Evolutionary conservation across 2,888 invertebrate genomes (phyloP), one percentile per base, ranked within the genome.

Genomic region (Netelia inedita): DNA sequence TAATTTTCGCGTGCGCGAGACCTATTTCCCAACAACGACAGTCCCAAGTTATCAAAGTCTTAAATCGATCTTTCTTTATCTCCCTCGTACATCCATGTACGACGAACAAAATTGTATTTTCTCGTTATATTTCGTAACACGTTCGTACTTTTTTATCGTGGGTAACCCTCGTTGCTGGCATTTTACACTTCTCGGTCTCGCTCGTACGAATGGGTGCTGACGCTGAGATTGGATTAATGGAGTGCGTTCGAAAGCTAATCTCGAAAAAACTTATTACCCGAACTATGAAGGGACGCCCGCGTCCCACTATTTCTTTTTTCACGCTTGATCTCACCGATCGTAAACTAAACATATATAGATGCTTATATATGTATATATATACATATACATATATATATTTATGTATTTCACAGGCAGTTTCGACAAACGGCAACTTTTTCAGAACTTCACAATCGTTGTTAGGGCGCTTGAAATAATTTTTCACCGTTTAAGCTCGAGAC

Each of bases 201-300:
- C 59, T 59, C 55, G 59, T 69, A 55, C 85, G 85, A 65, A 6
- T 1, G 14, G 19, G 73, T 85, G 79, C 74, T 85, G 71, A 82
- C 65, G 81, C 78, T 75, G 81, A 74, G 59, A 82, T 81, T 85
- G 65, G 68, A 82, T 82, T 28, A 79, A 85, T 79, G 79, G 74
- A 81, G 85, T 82, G 84, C 75, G 43, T 46, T 82, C 78, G 55
- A 74, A 85, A 85, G 81, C 74, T 81, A 68, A 71, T 71, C 71
- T 61, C 61, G 61, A 66, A 84, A 85, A 78, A 72, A 72, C 53
- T 78, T 57, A 69, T 81, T 65, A 81, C 55, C 21, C 46, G 11
- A 74, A 74, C 53, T 81, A 73, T 82, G 46, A 85, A 88, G 83
- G 87, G 86, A 82, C 89, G 89, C 89, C 89, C 87, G 89, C 89